phyloP scores from a whole-genome alignment of 2,113 vertebrate genomes.

The Otolemur garnettii region DNA sequence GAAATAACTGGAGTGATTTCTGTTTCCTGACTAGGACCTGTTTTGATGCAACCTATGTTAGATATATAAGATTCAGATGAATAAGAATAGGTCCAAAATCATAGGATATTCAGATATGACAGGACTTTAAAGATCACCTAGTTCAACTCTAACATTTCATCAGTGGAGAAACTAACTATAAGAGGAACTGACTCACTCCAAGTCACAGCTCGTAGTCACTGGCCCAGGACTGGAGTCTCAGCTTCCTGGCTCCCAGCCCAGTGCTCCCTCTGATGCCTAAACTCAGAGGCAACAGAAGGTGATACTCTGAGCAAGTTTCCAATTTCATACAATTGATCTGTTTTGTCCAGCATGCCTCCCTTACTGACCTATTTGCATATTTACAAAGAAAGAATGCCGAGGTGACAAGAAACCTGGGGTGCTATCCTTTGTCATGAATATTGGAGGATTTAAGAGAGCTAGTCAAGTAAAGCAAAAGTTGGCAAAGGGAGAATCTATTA shows the following conservation, averaged over 20 bases:
- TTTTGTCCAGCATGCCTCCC: background rate
- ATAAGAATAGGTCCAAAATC: background rate
- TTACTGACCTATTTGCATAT: conserved; percentile 24
- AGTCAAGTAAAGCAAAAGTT: conserved; percentile 56
- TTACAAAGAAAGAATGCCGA: conserved; percentile 30
- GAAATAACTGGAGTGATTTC: background rate
- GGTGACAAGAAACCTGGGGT: conserved; percentile 41
- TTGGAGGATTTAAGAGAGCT: conserved; percentile 50
- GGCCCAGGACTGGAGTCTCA: background rate
- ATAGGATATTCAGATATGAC: background rate
- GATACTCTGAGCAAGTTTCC: background rate
- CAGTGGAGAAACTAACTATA: background rate
- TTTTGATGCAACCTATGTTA: background rate
- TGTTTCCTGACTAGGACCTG: background rate
- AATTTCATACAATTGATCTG: background rate
- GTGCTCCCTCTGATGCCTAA: background rate
- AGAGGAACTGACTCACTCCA: background rate
- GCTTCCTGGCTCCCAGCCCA: background rate
- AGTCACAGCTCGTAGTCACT: background rate
- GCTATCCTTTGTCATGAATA: conserved; percentile 59
- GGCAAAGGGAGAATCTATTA: conserved; percentile 54
- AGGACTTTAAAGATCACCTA: background rate
- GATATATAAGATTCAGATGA: background rate
- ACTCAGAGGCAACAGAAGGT: background rate
- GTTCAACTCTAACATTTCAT: background rate